Base-by-base conservation (phyloP, 92 coral and sea anemone species). In the Heteractis magnifica region DNA sequence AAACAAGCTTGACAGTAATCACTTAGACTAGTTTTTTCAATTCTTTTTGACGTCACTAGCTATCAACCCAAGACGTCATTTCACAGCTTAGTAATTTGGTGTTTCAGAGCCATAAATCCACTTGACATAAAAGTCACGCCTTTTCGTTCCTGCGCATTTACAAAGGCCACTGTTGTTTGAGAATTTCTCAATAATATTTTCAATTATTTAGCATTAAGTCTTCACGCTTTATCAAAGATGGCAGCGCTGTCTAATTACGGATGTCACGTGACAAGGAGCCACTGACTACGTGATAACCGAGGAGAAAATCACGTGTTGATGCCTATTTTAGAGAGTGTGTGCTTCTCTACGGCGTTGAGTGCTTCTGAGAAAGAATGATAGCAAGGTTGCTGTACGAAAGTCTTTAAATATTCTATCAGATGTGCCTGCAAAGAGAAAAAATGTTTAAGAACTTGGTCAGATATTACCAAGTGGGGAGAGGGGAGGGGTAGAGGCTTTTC, bases 311-410 rank as follows among this genome's bases (percentile, higher is more conserved):
- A 90, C 16, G 94, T 75, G 50, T 87, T 81, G 20, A 93, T 88
- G 21, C 98, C 99, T 55, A 94, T 94, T 86, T 89, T 90, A 52
- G 95, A 85, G 59, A 96, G 82, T 23, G 99, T 96, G 89, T 96
- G 98, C 51, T 84, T 91, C 73, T 96, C 99, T 62, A 90, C 89
- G 10, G 99, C 93, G 79, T 93, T 94, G 76, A 96, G 90, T 7
- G 97, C 94, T 87, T 94, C 94, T 48, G 90, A 89, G 85, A 92
- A 96, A 70, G 97, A 87, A 56, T 93, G 93, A 65, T 84, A 96
- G 60, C 92, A 96, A 55, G 97, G 98, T 44, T 94, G 94, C 82
- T 90, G 92, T 60, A 95, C 92, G 86, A 96, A 96, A 0, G 87
- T 86, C 77, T 90, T 92, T 14, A 96, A 75, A 86, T 88, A 96